Evolutionary conservation across 2,797 vertebrate genomes (phyloP).

Genomic region (Melanotaenia pygmaea): DNA sequence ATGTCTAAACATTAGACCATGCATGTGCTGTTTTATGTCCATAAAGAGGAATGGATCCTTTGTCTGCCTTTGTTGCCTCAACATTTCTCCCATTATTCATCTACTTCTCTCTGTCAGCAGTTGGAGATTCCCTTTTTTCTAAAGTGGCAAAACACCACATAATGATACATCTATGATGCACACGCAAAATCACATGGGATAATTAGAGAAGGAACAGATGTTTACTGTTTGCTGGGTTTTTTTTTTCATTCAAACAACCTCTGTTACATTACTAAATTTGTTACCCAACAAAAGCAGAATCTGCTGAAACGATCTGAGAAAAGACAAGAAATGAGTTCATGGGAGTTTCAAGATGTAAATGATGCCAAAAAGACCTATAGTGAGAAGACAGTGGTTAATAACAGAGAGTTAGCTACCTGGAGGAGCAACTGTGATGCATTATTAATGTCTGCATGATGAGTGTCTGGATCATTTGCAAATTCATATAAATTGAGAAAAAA

Average conservation of each 20-base stretch:
- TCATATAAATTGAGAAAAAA: background rate
- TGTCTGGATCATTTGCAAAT: background rate
- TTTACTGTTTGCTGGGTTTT: slow-evolving; percentile 27
- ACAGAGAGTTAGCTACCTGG: background rate
- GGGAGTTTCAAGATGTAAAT: background rate
- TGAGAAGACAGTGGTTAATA: background rate
- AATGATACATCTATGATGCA: slow-evolving; percentile 56
- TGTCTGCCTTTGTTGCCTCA: background rate
- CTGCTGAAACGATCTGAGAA: background rate
- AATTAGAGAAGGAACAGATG: slow-evolving; percentile 43
- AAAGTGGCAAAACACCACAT: slow-evolving; percentile 64
- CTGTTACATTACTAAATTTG: background rate
- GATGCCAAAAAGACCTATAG: background rate
- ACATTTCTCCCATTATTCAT: slow-evolving; percentile 13
- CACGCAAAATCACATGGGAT: slow-evolving; percentile 17
- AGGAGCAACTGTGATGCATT: background rate
- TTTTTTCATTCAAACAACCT: slow-evolving; percentile 9
- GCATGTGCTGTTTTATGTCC: background rate
- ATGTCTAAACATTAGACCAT: background rate
- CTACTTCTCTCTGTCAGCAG: slow-evolving; percentile 10
- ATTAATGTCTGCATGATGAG: background rate
- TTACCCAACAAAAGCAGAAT: background rate
- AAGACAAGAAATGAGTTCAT: background rate
- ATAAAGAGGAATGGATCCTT: background rate
- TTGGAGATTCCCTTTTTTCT: slow-evolving; percentile 40